phyloP scores from a whole-genome alignment of 1,140 invertebrate species.

The Phenacoccus solenopsis region DNA sequence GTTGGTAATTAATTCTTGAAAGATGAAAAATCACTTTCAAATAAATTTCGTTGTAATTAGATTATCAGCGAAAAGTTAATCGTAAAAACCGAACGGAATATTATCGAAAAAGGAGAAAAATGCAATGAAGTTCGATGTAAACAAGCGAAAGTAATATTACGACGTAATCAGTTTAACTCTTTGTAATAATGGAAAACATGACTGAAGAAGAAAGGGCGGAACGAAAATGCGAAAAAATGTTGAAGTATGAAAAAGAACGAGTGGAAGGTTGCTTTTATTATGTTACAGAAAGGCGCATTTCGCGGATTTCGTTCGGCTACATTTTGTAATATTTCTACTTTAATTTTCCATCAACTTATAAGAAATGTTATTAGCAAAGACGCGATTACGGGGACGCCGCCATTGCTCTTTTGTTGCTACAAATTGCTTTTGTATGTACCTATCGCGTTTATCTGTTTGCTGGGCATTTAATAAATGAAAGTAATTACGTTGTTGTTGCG shows the following conservation, averaged over 20 bases:
- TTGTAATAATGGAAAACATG: neutral
- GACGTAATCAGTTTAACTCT: conserved; percentile 5
- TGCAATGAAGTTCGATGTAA: neutral
- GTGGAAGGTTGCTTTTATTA: neutral
- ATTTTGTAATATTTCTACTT: conserved; percentile 10
- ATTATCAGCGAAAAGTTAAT: too few relatives aligned
- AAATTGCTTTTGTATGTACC: conserved; percentile 7
- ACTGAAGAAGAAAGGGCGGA: neutral
- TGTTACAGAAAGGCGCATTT: neutral
- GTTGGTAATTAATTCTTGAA: too few relatives aligned
- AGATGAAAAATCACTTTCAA: too few relatives aligned
- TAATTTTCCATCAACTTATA: conserved; percentile 15
- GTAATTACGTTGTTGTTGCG: too few relatives aligned
- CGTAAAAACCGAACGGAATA: too few relatives aligned
- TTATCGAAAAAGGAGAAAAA: too few relatives aligned
- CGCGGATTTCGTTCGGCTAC: neutral
- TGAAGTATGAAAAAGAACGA: neutral
- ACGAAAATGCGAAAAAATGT: neutral
- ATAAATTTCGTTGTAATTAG: too few relatives aligned
- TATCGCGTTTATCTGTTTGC: too few relatives aligned
- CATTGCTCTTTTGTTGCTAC: neutral
- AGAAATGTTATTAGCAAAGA: conserved; percentile 5
- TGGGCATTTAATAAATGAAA: too few relatives aligned
- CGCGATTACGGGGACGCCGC: neutral
- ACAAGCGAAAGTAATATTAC: neutral